phyloP scores from a whole-genome alignment of 2,888 invertebrate species.

The Troglohyphantes excavatus region DNA sequence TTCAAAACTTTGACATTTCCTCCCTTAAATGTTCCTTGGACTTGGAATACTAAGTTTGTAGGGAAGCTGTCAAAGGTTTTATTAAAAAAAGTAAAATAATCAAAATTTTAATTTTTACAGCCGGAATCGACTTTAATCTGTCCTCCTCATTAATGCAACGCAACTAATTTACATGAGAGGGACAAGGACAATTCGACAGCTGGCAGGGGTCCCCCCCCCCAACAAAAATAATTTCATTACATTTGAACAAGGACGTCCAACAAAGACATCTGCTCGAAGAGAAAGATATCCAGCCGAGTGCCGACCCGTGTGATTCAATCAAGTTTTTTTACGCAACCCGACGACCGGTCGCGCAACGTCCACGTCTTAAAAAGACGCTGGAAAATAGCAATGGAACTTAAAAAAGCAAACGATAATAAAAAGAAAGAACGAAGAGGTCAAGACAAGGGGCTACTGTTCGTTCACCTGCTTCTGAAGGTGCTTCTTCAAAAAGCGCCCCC shows the following conservation, averaged over 20 bases:
- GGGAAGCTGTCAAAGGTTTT: no score
- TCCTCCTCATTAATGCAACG: no score
- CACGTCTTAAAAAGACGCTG: no score
- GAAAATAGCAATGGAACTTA: neutral
- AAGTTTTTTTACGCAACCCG: neutral
- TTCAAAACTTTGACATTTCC: no score
- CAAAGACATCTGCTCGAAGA: neutral
- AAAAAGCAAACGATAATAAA: conserved; percentile 7
- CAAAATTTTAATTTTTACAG: no score
- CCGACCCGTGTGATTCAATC: neutral
- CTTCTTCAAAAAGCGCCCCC: conserved; percentile 43
- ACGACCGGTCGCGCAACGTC: conserved; percentile 18
- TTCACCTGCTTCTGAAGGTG: conserved; percentile 58
- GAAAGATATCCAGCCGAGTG: neutral
- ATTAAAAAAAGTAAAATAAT: no score
- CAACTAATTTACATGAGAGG: neutral
- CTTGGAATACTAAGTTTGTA: no score
- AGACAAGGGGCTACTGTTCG: conserved; percentile 63
- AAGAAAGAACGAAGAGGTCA: conserved; percentile 46
- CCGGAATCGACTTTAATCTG: no score
- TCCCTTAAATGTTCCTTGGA: no score
- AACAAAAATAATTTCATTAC: neutral
- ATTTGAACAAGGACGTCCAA: neutral
- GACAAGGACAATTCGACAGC: neutral
- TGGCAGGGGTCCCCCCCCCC: neutral